Base-by-base conservation (phyloP, 2,797 vertebrate species). In the Tragelaphus eurycerus region DNA sequence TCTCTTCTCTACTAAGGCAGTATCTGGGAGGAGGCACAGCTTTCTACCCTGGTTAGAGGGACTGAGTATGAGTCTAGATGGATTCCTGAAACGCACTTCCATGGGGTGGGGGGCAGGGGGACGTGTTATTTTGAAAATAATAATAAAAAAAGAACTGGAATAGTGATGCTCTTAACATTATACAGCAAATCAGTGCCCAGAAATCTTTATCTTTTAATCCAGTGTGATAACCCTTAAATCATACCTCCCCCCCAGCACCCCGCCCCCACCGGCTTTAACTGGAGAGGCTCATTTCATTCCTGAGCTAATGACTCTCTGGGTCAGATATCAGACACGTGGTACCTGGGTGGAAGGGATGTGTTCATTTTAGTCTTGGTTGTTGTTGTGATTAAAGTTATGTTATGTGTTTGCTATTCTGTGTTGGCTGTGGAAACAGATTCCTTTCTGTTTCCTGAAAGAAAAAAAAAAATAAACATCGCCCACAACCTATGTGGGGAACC, bases 311-410 rank as follows among this genome's bases (percentile, higher is more conserved):
- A 54, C 25, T 87, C 48, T 62, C 25, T 67, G 60, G 78, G 54
- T 76, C 59, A 59, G 16, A n/a, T 54, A 64, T n/a, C 60, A 86
- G 52, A 46, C 76, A 25, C 34, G 3, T 38, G 64, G 38, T 43
- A 43, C 34, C 34, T 92, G 54, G 17, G 12, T 27, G n/a, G 81
- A 71, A 95, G 46, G 46, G 12, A 16, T 79, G 43, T 79, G 46
- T 34, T 86, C 38, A n/a, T 34, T 95, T 85, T 85, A 50, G 15
- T 90, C 25, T 54, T 86, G 23, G 34, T 92, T 54, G 48, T 90
- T 54, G 14, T 60, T 90, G 19, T 90, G 57, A 57, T 74, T 43
- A 38, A 43, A 3, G 50, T 50, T 21, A 64, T 21, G 27, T 89
- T 54, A 21, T 52, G 60, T 86, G 74, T 81, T 90, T 13, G 31